Evolutionary conservation across 2,113 vertebrate species (phyloP), one percentile per base, ranked within the genome.

Genomic region (Peromyscus maniculatus): DNA sequence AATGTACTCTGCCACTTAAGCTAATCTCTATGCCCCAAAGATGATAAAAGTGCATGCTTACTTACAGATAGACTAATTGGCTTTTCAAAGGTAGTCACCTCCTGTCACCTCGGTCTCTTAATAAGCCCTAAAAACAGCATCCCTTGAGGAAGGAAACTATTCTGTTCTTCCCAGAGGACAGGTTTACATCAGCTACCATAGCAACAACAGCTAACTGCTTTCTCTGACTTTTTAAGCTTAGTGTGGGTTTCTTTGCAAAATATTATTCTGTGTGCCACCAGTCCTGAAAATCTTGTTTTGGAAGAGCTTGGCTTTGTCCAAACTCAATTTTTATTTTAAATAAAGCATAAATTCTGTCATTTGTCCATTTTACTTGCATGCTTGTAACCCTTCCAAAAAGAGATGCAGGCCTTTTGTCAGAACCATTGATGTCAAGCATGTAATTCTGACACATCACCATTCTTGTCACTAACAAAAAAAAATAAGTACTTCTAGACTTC

Each of bases 141-240:
- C 92, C 84, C 78, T 31, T 39, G 75, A 89, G 93, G 26, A 19
- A 22, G 39, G 22, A 22, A 39, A 31, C 62, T 82, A 3, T 95
- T 74, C 91, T 88, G 4, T 36, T 91, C 22, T 95, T 59, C 96
- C 78, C 86, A 39, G 84, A 91, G 79, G 82, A 96, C 46, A 49
- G 31, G 62, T 79, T 83, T 97, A 69, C 31, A 59, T 89, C 57
- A 17, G 84, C 69, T 95, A 5, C 96, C 72, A 95, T 91, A 66
- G 94, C 87, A 98, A 98, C 89, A 31, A 5, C 13, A 28, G 78
- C 74, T 55, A 64, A 82, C n/a, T 39, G 49, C 62, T 93, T 59
- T 86, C 52, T 64, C 78, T 83, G 91, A 78, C 39, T 89, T 87
- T 91, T 91, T 64, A 92, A 91, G 55, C 89, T 75, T 82, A 15